phyloP scores from a whole-genome alignment of 1,140 invertebrate species.

The Phthorimaea operculella region DNA sequence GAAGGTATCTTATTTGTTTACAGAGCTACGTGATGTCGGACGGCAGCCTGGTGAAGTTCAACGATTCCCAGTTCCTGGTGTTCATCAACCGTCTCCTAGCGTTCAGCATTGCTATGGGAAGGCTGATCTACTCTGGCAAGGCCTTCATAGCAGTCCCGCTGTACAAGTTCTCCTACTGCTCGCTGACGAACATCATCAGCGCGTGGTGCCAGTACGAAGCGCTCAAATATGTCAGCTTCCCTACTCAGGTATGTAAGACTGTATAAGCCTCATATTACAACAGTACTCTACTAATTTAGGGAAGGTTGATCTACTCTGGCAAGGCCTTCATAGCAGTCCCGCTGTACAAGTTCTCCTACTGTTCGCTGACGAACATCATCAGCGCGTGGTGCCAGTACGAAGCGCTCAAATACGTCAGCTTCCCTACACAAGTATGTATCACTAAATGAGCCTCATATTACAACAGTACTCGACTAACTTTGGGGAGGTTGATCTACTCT shows the following conservation, averaged over 20 bases:
- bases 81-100: slow-evolving; percentile 93
- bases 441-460: no score
- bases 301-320: slow-evolving; percentile 67
- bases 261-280: no score
- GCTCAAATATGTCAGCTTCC: slow-evolving; percentile 97
- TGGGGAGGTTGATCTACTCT: slow-evolving; percentile 64
- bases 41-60: slow-evolving; percentile 77
- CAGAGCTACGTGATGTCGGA: slow-evolving; percentile 72
- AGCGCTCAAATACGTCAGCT: slow-evolving; percentile 97
- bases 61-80: slow-evolving; percentile 95
- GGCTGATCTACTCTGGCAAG: slow-evolving; percentile 71
- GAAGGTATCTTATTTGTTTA: slow-evolving; percentile 2
- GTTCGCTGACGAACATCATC: slow-evolving; percentile 97
- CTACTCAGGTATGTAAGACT: slow-evolving; percentile 86
- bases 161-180: slow-evolving; percentile 97
- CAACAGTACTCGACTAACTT: no score
- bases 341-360: slow-evolving; percentile 96
- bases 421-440: slow-evolving; percentile 89
- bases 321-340: slow-evolving; percentile 84
- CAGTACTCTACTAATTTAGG: no score
- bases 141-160: slow-evolving; percentile 85
- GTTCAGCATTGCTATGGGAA: slow-evolving; percentile 67
- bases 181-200: slow-evolving; percentile 97
- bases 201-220: slow-evolving; percentile 99
- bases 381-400: slow-evolving; percentile 99